Base-by-base conservation (phyloP, 2,888 invertebrate species). In the Oscheius myriophilus region DNA sequence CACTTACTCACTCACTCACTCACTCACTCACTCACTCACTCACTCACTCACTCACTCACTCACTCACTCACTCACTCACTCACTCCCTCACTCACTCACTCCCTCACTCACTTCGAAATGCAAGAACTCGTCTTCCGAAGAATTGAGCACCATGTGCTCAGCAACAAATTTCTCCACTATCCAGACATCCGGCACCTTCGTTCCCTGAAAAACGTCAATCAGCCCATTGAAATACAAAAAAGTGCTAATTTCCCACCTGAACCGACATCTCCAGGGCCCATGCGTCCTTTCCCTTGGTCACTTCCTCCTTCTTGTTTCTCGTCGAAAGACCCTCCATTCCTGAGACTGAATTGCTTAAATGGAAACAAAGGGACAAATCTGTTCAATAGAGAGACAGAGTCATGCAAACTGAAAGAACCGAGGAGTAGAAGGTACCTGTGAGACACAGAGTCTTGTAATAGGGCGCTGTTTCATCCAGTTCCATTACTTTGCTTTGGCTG, bases 311-410 rank as follows among this genome's bases (percentile, higher is more conserved):
- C 69, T 80, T 78, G 53, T 58, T 57, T 16, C 71, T 70, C 14
- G 84, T 84, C 9, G 79, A 46, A 23, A 82, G 66, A 23, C 81
- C 79, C 61, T 84, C 75, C 64, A 79, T 77, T 2, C 51, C 71
- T 70, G 57, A 49, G 67, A 64, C 12, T 54, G 45, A 26, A 51
- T 61, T 49, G 18, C 46, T 46, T 26, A 61, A 61, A 49, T 46
- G 49, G 49, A 16, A 49, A 21, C 49, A n/a, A 33, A 23, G 23
- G 23, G 23, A 49, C 16, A 49, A 11, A 49, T 33, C 33, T 33
- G 55, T 4, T 33, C n/a, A 12, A 66, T 12, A 7, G 33, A n/a
- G 12, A 46, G 39, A 64, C 54, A 53, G n/a, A n/a, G n/a, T n/a
- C n/a, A n/a, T n/a, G n/a, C 33, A 9, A 3, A 9, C 33, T 33